phyloP scores from a whole-genome alignment of 1,140 invertebrate genomes.

The Nephotettix cincticeps region DNA sequence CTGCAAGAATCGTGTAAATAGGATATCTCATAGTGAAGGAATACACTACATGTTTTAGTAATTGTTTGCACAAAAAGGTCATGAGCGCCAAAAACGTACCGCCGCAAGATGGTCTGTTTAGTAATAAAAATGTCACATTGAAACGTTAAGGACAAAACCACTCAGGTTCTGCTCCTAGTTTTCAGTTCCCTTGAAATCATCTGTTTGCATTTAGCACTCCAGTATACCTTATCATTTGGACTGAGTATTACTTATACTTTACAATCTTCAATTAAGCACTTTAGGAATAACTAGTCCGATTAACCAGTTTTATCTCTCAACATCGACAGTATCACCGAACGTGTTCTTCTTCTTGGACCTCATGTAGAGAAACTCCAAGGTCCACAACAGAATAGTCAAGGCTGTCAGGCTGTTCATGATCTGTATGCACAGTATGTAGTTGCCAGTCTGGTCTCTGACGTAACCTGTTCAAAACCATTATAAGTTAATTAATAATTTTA shows the following conservation, averaged over 20 bases:
- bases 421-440: conserved; percentile 33
- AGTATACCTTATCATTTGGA: not conserved
- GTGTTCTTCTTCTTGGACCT: conserved; percentile 10
- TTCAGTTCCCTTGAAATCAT: not conserved
- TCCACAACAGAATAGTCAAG: conserved; percentile 35
- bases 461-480: too few species aligned
- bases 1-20: too few species aligned
- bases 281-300: not conserved
- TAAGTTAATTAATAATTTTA: too few species aligned
- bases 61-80: too few species aligned
- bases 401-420: conserved; percentile 32
- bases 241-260: not conserved
- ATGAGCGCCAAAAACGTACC: too few species aligned
- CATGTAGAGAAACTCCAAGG: conserved; percentile 30
- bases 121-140: too few species aligned
- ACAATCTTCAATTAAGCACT: not conserved
- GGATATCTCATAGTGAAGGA: too few species aligned
- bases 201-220: not conserved
- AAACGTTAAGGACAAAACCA: not conserved
- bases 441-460: conserved; percentile 28
- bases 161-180: not conserved
- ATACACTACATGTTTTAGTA: too few species aligned
- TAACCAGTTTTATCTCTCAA: not conserved
- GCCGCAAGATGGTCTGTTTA: too few species aligned
- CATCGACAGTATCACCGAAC: not conserved